A percentile compares a stretch with the other conserved stretches of the same genome.
Conservation (phyloP, 2,113 vertebrate species). For the Syrmaticus mikado region DNA sequence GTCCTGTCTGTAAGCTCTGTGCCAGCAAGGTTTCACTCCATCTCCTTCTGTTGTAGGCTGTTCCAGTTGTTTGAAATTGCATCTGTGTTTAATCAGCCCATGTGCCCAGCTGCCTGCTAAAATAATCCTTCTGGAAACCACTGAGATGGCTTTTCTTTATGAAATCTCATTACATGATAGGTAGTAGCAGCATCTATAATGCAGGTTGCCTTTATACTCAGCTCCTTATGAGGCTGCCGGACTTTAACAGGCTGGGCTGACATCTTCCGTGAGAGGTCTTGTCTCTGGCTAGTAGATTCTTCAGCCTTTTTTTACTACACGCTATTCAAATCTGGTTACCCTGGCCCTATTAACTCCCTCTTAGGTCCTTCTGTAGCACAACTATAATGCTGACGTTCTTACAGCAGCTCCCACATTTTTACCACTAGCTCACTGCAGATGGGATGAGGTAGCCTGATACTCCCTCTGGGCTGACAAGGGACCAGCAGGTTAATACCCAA, state of each 20-base stretch:
- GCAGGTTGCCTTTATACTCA: not conserved
- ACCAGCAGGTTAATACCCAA: fast-evolving
- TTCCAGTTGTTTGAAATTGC: not conserved
- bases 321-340: not conserved
- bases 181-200: slow-evolving; percentile 25
- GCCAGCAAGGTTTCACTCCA: not conserved
- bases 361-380: not conserved
- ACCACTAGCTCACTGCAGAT: not conserved
- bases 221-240: not conserved
- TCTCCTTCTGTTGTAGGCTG: not conserved
- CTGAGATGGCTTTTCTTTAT: not conserved
- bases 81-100: slow-evolving; percentile 28
- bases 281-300: slow-evolving; percentile 30
- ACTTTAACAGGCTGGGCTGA: slow-evolving; percentile 41
- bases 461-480: not conserved
- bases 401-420: not conserved
- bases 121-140: slow-evolving; percentile 45
- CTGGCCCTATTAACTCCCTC: slow-evolving; percentile 33
- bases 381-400: not conserved
- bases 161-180: slow-evolving; percentile 40
- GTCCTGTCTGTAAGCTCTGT: not conserved
- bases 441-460: not conserved
- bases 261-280: slow-evolving; percentile 41
- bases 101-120: slow-evolving; percentile 7
- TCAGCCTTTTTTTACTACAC: slow-evolving; percentile 14